Evolutionary conservation across 2,888 invertebrate species (phyloP).

Genomic region (Hypselothyrea guttata): DNA sequence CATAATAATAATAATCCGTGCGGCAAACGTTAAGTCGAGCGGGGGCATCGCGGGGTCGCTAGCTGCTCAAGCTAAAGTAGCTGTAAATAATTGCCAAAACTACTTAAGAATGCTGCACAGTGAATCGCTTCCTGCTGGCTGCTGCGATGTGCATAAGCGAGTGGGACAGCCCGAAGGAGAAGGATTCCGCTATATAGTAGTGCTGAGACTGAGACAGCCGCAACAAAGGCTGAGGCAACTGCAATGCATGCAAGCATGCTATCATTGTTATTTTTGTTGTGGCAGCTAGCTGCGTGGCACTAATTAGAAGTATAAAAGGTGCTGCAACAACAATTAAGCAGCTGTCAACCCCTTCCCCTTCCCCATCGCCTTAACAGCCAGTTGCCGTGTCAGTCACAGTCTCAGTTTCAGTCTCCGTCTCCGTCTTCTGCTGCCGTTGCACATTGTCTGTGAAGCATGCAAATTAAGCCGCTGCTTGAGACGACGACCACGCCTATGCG

Average conservation of each 20-base stretch:
- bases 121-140: constrained; percentile 56
- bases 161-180: not conserved
- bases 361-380: not conserved
- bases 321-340: constrained; percentile 62
- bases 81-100: constrained; percentile 79
- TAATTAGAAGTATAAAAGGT: constrained; percentile 77
- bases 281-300: constrained; percentile 68
- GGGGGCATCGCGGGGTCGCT: constrained; percentile 1
- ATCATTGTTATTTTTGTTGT: constrained; percentile 40
- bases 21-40: constrained; percentile 60
- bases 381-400: no score
- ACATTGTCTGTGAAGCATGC: constrained; percentile 65
- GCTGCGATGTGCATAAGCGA: not conserved
- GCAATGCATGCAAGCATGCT: constrained; percentile 58
- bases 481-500: constrained; percentile 31
- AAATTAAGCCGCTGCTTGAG: constrained; percentile 64
- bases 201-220: constrained; percentile 29
- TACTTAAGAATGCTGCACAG: constrained; percentile 76
- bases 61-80: constrained; percentile 50
- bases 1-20: constrained; percentile 77
- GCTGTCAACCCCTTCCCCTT: constrained; percentile 26
- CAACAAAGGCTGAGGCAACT: constrained; percentile 36
- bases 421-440: constrained; percentile 20
- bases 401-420: constrained; percentile 12
- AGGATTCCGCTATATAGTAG: not conserved